These are phyloP conservation scores for Hetaerina titia DNA, from an alignment of 2,888 invertebrate genomes.

Conservation along the genomic window DNA sequence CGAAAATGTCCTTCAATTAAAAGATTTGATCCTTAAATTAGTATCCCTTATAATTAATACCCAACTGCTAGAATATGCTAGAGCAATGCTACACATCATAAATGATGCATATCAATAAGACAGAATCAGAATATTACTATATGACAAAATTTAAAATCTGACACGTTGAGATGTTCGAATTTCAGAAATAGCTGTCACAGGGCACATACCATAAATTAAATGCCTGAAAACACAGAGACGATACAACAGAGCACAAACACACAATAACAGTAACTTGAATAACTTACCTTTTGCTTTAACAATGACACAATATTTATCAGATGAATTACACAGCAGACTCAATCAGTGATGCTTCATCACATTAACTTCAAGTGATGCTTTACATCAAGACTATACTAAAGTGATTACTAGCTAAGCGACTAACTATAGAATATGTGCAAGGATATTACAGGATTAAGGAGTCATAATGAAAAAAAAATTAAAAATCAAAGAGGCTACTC, in stretches of 20 bases:
- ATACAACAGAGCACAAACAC: neutral
- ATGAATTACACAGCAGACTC: neutral
- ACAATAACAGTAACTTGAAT: neutral
- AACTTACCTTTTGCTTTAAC: neutral
- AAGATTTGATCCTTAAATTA: no score
- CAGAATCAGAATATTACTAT: no score
- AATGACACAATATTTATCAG: neutral
- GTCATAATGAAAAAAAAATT: slow-evolving; percentile 30
- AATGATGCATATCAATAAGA: no score
- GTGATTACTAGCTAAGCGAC: slow-evolving; percentile 64
- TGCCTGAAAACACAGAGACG: neutral
- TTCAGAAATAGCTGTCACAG: no score
- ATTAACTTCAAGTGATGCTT: slow-evolving; percentile 32
- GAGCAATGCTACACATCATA: no score
- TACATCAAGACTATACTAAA: slow-evolving; percentile 58
- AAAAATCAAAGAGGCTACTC: slow-evolving; percentile 32
- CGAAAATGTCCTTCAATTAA: no score
- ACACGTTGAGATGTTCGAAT: no score
- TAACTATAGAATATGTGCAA: slow-evolving; percentile 65
- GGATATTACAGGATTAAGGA: slow-evolving; percentile 19
- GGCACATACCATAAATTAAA: neutral
- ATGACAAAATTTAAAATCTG: no score
- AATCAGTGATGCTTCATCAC: neutral
- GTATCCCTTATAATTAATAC: no score
- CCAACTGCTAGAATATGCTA: no score